Evolutionary conservation across 2,888 invertebrate species (phyloP).

Genomic region (Scaptomyza cyrtandrae): DNA sequence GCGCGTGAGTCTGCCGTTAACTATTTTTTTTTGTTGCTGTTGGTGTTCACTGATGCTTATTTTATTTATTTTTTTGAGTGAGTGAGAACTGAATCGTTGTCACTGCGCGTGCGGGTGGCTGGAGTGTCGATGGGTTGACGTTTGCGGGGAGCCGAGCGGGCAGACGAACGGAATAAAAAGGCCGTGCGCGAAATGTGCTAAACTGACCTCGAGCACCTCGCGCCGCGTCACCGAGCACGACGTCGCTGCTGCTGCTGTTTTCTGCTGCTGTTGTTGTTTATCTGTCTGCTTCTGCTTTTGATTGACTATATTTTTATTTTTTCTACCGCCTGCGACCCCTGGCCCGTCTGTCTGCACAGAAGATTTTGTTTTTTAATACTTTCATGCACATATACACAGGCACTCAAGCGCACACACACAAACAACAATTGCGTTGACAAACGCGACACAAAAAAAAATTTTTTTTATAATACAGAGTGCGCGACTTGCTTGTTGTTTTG

Average conservation of each 20-base stretch:
- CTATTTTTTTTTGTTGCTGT: conserved; percentile 11
- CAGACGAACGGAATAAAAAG: conserved; percentile 34
- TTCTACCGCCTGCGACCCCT: conserved; percentile 34
- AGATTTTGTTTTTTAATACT: conserved; percentile 74
- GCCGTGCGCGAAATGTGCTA: conserved; percentile 72
- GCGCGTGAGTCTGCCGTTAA: conserved; percentile 68
- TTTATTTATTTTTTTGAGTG: conserved; percentile 31
- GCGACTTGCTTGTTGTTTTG: conserved; percentile 64
- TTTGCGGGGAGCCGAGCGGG: conserved; percentile 3
- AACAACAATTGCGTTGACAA: conserved; percentile 22
- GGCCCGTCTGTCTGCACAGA: conserved; percentile 49
- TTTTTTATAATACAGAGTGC: conserved; percentile 35
- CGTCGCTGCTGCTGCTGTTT: conserved; percentile 26
- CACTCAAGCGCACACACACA: conserved; percentile 14
- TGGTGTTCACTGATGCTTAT: conserved; percentile 41
- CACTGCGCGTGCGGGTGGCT: conserved; percentile 58
- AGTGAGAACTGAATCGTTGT: conserved; percentile 33
- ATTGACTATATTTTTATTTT: conserved; percentile 14
- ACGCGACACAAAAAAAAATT: conserved; percentile 66
- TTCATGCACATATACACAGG: conserved; percentile 35
- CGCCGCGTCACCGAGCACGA: conserved; percentile 66
- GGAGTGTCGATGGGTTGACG: conserved; percentile 12
- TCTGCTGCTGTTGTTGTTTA: conserved; percentile 59
- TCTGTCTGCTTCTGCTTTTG: conserved; percentile 53
- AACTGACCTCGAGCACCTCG: conserved; percentile 74